Evolutionary conservation across 2,888 invertebrate genomes (phyloP).

Genomic region (Eulithis prunata): DNA sequence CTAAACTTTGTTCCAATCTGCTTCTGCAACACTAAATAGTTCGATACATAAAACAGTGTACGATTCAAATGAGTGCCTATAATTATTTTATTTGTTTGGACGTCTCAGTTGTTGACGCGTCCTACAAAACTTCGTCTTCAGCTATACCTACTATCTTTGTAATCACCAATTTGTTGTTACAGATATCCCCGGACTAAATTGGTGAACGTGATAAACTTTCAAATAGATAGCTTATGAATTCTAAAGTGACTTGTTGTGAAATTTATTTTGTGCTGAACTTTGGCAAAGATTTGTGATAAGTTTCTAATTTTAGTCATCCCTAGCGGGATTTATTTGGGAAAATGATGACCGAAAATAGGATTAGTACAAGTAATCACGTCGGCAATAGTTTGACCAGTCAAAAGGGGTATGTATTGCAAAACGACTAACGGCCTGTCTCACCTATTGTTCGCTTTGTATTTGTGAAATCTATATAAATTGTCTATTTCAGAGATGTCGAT

Average conservation of each 20-base stretch:
- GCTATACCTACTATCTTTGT: slow-evolving; percentile 25
- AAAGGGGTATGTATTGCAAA: slow-evolving; percentile 81
- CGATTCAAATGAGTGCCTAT: slow-evolving; percentile 22
- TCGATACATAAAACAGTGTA: slow-evolving; percentile 3
- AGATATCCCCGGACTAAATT: slow-evolving; percentile 79
- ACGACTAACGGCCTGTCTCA: background rate
- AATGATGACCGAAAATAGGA: slow-evolving; percentile 91
- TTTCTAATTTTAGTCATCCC: slow-evolving; percentile 81
- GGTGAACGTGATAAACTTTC: slow-evolving; percentile 80
- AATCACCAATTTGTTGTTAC: slow-evolving; percentile 59
- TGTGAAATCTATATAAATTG: background rate
- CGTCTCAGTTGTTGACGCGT: slow-evolving; percentile 79
- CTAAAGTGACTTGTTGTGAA: slow-evolving; percentile 80
- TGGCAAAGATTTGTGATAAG: slow-evolving; percentile 78
- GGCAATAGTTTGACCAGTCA: slow-evolving; percentile 84
- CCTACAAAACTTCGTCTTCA: slow-evolving; percentile 45
- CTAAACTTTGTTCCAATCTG: slow-evolving; percentile 2
- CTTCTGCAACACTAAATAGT: slow-evolving; percentile 7
- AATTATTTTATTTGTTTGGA: slow-evolving; percentile 54
- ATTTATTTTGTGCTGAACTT: slow-evolving; percentile 80
- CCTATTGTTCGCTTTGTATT: no score
- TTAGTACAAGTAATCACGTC: slow-evolving; percentile 88
- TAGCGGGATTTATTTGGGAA: slow-evolving; percentile 77
- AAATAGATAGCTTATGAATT: slow-evolving; percentile 73
- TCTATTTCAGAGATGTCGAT: slow-evolving; percentile 85